These are phyloP conservation scores for Scarus forsteni DNA, from an alignment of 2,797 vertebrate genomes.

Conservation along the genomic window DNA sequence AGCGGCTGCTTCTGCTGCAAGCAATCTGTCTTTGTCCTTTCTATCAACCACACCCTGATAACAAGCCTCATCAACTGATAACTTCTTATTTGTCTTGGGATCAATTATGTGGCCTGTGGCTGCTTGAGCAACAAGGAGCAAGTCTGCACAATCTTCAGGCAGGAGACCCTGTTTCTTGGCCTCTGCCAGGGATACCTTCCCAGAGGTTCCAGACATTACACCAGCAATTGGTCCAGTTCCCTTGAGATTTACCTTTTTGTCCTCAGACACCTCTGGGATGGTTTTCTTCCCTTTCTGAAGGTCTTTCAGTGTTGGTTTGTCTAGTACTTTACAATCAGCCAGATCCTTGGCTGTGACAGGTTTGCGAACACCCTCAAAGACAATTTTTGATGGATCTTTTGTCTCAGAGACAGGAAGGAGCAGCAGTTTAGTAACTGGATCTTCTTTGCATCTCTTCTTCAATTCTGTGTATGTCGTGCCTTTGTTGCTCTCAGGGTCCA, in stretches of 20 bases:
- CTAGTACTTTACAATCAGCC: no score
- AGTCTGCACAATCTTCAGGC: constrained; percentile 82
- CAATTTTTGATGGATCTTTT: no score
- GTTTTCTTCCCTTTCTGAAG: no score
- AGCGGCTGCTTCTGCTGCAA: constrained; percentile 76
- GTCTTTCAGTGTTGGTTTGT: no score
- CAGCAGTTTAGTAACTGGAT: no score
- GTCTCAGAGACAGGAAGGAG: no score
- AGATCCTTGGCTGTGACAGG: no score
- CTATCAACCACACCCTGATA: constrained; percentile 73
- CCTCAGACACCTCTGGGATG: no score
- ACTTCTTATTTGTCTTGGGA: constrained; percentile 87
- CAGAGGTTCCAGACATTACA: constrained; percentile 80
- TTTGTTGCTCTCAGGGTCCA: no score
- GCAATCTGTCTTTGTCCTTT: constrained; percentile 76
- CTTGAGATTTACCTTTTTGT: background rate
- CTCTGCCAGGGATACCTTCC: constrained; percentile 85
- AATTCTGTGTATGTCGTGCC: no score
- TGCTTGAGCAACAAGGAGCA: constrained; percentile 89
- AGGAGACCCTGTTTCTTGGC: constrained; percentile 89
- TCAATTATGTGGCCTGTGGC: constrained; percentile 94
- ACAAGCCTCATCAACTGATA: constrained; percentile 76
- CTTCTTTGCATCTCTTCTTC: no score
- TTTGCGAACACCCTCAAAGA: no score
- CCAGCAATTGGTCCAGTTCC: constrained; percentile 84